Percentiles rank a stretch among this genome's conserved stretches.
Conservation (phyloP, 2,888 invertebrate genomes). For the Chamaedrilus cognettii region DNA sequence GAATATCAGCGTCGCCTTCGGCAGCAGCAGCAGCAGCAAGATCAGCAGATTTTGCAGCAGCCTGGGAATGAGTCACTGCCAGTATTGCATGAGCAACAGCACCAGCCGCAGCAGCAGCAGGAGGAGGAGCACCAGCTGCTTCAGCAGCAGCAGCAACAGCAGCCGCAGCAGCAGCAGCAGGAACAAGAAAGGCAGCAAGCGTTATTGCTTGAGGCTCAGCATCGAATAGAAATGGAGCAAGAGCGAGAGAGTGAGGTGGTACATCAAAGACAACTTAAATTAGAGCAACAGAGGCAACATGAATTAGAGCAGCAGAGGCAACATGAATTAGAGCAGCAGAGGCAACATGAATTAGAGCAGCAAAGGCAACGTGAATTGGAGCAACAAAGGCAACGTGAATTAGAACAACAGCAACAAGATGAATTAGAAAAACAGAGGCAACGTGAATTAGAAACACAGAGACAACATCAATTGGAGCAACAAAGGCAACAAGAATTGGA, state of each 20-base stretch:
- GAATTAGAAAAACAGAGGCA: neutral
- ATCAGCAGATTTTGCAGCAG: no score
- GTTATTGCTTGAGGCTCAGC: no score
- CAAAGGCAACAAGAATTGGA: neutral
- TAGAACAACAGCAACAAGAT: neutral
- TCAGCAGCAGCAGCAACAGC: neutral
- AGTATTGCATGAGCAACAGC: neutral
- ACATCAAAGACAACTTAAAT: neutral
- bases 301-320: neutral
- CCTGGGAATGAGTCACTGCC: neutral
- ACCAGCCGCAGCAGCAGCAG: neutral
- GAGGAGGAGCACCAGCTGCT: neutral
- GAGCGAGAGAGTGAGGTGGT: neutral
- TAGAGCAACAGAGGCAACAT: no score
- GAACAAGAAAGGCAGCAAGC: no score
- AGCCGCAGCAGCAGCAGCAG: neutral
- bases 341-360: slow-evolving; percentile 1
- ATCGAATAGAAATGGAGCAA: neutral
- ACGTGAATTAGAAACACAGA: neutral
- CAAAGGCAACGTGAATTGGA: neutral
- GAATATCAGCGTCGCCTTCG: slow-evolving; percentile 25
- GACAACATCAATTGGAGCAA: neutral
- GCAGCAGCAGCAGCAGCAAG: neutral
- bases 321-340: neutral
- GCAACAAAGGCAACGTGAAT: neutral